Evolutionary conservation across 2,797 vertebrate species (phyloP).

Genomic region (Neosalanx taihuensis): DNA sequence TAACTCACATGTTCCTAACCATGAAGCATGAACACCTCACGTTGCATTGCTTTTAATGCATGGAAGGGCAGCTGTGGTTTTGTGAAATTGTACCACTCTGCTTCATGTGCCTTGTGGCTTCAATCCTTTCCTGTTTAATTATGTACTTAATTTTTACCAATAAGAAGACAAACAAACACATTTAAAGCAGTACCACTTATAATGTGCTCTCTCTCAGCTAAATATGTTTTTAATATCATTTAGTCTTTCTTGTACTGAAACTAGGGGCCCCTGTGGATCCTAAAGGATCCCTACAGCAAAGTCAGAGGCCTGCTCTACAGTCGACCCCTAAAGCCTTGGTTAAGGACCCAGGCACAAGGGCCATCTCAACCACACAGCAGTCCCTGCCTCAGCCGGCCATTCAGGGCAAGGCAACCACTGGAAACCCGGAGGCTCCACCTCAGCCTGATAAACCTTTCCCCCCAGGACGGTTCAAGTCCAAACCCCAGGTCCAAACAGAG

Average conservation of each 20-base stretch:
- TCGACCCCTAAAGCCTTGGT: conserved; percentile 63
- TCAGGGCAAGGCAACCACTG: conserved; percentile 62
- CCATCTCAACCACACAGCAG: conserved; percentile 60
- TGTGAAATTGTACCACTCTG: conserved; percentile 24
- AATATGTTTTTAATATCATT: conserved; percentile 67
- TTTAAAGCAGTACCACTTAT: neutral
- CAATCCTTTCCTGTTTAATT: conserved; percentile 19
- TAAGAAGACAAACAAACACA: neutral
- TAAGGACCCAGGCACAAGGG: conserved; percentile 52
- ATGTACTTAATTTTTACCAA: neutral
- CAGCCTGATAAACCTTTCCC: conserved; percentile 34
- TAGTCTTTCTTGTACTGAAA: conserved; percentile 83
- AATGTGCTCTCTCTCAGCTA: conserved; percentile 8
- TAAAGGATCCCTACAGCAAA: conserved; percentile 78
- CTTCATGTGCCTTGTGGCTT: conserved; percentile 35
- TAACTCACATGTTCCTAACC: neutral
- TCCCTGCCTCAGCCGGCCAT: conserved; percentile 52
- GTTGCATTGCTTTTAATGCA: conserved; percentile 48
- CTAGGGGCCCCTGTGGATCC: conserved; percentile 81
- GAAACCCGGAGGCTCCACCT: conserved; percentile 28
- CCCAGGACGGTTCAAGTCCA: conserved; percentile 27
- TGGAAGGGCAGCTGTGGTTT: conserved; percentile 28
- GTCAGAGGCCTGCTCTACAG: conserved; percentile 69
- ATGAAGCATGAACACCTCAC: conserved; percentile 32
- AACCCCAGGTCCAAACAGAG: conserved; percentile 24